Evolutionary conservation across 2,888 invertebrate species (phyloP), one percentile per base, ranked within the genome.

Genomic region (Lepidocyrtoides sp.): DNA sequence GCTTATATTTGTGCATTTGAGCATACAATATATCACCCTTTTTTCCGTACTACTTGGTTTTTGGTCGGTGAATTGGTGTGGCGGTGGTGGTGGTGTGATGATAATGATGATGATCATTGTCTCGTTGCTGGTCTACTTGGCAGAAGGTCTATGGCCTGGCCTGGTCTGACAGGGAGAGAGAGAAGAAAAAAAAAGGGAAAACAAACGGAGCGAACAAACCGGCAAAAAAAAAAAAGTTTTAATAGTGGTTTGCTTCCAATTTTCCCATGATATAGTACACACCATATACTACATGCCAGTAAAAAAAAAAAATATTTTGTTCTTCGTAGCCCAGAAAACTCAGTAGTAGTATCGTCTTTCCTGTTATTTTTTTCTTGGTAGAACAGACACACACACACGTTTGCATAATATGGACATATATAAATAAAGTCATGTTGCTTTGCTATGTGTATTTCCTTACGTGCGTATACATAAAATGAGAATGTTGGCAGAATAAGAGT

Each of bases 141-240:
- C 10, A 60, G 17, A 77, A 86, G 86, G 69, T 81, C 88, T 81
- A 88, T 88, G 81, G 69, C 72, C 81, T 48, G 23, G 7, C n/a
- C n/a, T n/a, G n/a, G n/a, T n/a, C n/a, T n/a, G n/a, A n/a, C n/a
- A n/a, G n/a, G n/a, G n/a, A n/a, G n/a, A n/a, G n/a, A n/a, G 44
- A 72, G 72, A 26, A 48, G 48, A 44, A 20, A 41, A 3, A 72
- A 8, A 20, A 23, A 20, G 72, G 57, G 44, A 88, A 51, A 88
- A 69, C 41, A 88, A 88, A 81, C 81, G 88, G 81, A 81, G 81
- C 88, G 88, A 88, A 88, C 69, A 88, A 88, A n/a, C 87, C 87
- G 87, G 81, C 77, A 81, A 88, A 77, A 81, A n/a, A n/a, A n/a
- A n/a, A n/a, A n/a, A n/a, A n/a, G 54, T 81, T 88, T 88, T 88